Conservation (phyloP, 2,888 invertebrate species). For the Philereme vetulata region DNA sequence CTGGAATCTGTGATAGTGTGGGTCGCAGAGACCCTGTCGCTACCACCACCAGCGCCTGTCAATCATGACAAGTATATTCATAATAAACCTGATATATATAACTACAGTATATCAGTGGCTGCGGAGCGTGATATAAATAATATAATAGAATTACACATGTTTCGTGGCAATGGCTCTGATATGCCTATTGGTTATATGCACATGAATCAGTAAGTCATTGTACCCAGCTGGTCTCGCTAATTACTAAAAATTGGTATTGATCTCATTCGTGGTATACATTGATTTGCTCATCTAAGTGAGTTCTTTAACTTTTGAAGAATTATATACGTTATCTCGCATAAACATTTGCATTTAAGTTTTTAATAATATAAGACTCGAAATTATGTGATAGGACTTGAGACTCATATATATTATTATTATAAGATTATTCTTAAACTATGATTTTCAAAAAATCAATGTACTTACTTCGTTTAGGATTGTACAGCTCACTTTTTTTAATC, state of each 20-base stretch:
- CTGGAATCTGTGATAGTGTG: constrained; percentile 12
- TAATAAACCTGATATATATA: constrained; percentile 7
- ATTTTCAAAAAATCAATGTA: constrained; percentile 10
- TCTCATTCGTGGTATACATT: no score
- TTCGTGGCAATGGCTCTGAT: constrained; percentile 4
- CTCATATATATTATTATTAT: constrained; percentile 23
- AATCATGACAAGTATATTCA: constrained; percentile 16
- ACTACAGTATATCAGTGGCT: constrained; percentile 4
- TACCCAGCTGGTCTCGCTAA: no score
- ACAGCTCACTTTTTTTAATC: constrained; percentile 22
- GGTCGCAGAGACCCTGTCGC: constrained; percentile 12
- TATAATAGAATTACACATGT: constrained; percentile 1
- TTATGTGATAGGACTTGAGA: constrained; percentile 22
- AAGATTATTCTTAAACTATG: constrained; percentile 12
- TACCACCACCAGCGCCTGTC: constrained; percentile 14
- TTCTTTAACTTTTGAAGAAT: no score
- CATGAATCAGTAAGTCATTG: background rate
- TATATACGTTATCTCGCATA: no score
- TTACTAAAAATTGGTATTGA: no score
- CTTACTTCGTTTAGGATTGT: constrained; percentile 14
- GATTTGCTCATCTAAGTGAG: no score
- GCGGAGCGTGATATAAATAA: constrained; percentile 1
- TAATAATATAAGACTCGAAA: constrained; percentile 16
- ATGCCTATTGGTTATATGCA: constrained; percentile 6
- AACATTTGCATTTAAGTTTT: constrained; percentile 3